A percentile compares a stretch with the other conserved stretches of the same genome.
Evolutionary conservation across 2,113 vertebrate species (phyloP).

Genomic region (Fulica atra): DNA sequence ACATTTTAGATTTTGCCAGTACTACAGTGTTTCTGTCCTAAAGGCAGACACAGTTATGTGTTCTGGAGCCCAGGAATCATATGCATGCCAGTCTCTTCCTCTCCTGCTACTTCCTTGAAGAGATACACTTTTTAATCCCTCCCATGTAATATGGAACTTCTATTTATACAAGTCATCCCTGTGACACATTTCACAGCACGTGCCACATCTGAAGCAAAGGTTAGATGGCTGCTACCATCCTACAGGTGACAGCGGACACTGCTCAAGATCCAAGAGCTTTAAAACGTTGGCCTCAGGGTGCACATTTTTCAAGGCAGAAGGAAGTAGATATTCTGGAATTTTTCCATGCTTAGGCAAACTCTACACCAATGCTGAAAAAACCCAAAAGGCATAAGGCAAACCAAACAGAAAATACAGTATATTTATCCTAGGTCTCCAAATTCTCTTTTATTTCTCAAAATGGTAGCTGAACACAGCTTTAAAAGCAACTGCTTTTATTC

Average conservation of each 20-base stretch:
- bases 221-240: not conserved
- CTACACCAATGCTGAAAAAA: not conserved
- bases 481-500: not conserved
- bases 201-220: no score
- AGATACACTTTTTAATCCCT: not conserved
- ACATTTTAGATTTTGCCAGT: not conserved
- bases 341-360: not conserved
- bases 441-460: not conserved
- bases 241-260: not conserved
- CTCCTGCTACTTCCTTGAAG: accelerated
- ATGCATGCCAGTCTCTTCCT: not conserved
- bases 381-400: not conserved
- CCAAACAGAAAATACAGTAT: not conserved
- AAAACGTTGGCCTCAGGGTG: not conserved
- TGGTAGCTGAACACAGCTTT: not conserved
- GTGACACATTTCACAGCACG: not conserved
- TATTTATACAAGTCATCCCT: accelerated
- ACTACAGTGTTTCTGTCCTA: not conserved
- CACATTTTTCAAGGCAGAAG: accelerated
- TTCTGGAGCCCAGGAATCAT: not conserved
- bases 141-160: not conserved
- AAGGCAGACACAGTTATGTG: not conserved
- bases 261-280: not conserved
- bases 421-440: not conserved
- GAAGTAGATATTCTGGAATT: not conserved